Percentiles rank a stretch among this genome's conserved stretches.
phyloP scores from a whole-genome alignment of 2,888 invertebrate species.

The Acronicta leporina region DNA sequence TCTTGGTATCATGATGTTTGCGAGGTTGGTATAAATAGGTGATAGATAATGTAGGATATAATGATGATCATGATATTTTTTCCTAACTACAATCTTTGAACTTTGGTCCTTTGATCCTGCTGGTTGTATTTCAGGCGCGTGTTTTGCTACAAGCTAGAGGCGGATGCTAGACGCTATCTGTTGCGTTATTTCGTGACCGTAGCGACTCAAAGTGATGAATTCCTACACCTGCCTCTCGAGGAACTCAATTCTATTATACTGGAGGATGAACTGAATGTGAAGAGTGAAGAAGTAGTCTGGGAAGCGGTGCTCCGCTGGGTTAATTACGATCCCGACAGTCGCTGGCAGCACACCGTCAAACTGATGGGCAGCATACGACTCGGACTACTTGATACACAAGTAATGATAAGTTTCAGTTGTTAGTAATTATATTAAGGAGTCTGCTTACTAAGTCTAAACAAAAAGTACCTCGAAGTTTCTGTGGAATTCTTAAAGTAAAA shows the following conservation, averaged over 20 bases:
- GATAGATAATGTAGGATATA: neutral
- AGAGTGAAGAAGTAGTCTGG: conserved; percentile 96
- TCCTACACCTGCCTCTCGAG: conserved; percentile 91
- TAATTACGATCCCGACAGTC: conserved; percentile 92
- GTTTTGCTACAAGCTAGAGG: conserved; percentile 92
- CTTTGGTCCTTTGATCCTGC: neutral
- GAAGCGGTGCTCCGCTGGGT: conserved; percentile 96
- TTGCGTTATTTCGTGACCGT: conserved; percentile 94
- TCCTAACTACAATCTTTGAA: neutral
- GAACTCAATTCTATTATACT: conserved; percentile 94
- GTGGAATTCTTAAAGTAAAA: too few species aligned
- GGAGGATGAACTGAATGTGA: conserved; percentile 95
- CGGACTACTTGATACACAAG: conserved; percentile 94
- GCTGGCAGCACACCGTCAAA: conserved; percentile 93
- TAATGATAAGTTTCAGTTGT: conserved; percentile 52
- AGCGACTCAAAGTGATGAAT: conserved; percentile 92
- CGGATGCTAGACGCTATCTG: conserved; percentile 91
- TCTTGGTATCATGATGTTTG: conserved; percentile 95
- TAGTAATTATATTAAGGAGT: neutral
- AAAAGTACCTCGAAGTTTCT: too few species aligned
- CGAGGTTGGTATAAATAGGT: conserved; percentile 86
- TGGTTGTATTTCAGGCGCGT: conserved; percentile 86
- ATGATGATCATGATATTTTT: neutral
- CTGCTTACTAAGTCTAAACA: neutral
- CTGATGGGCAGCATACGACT: conserved; percentile 94